Evolutionary conservation across 2,888 invertebrate species (phyloP), one percentile per base, ranked within the genome.

Genomic region (Drosophila anomelani): DNA sequence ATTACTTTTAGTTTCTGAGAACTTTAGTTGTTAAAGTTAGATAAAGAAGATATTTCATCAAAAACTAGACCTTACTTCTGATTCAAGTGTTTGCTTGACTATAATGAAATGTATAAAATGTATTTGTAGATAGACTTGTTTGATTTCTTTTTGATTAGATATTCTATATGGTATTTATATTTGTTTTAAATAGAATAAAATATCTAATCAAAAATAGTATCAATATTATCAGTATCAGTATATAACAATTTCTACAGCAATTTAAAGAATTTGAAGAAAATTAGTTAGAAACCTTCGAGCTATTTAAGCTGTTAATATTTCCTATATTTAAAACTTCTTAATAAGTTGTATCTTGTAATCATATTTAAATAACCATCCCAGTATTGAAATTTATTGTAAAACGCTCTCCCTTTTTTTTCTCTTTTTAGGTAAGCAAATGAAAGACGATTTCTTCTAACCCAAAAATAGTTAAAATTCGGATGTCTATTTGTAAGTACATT

Each of bases 391-490:
- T 39, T 26, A 32, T 39, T 12, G 12, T 32, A 5, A 15, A 53
- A 55, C n/a, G n/a, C 13, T n/a, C 51, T 3, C 41, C 12, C 39
- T 23, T 36, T 34, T 17, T 34, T 34, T 46, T 61, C 10, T 81
- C 36, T 8, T 84, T 84, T 1, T 70, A 84, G 84, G 90, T 84
- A 84, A 84, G 90, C 84, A 72, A 20, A 57, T 34, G 34, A 34
- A 10, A 15, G 49, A 23, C 20, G 13, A 15, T 23, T 17, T 17
- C 17, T 34, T 34, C 15, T 26, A 23, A 26, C 8, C 36, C 7
- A 17, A 26, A 34, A 68, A 7, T 23, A 29, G 23, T 44, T 10
- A 8, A 17, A 17, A 38, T 34, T 54, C 17, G 7, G 23, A 23
- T 26, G 70, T 29, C 20, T 17, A 29, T 39, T 39, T 59, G 68